Base-by-base conservation (phyloP, 2,797 vertebrate species). In the Cyprinodon diabolis region DNA sequence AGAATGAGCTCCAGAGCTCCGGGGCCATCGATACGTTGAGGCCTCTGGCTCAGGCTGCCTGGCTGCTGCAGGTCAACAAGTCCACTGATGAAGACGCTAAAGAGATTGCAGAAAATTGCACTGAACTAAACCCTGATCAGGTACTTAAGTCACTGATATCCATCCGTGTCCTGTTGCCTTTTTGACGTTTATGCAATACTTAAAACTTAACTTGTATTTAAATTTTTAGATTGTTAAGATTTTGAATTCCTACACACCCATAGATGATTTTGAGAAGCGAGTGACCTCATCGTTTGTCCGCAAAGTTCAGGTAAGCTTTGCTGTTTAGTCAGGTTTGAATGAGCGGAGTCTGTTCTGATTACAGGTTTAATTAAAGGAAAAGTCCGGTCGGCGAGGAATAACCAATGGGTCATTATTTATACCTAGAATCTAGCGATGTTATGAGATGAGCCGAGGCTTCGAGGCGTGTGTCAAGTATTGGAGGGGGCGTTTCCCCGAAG, bases 221-320 rank as follows among this genome's bases (percentile, higher is more conserved):
- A 15, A 55, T 84, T 66, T 78, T 7, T 89, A 99, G 98, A 96
- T 99, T 89, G 96, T 99, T 65, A 99, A 99, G 94, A 98, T 99
- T 85, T 94, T 99, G 69, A 99, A 99, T 85, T 98, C 97, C 0
- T 99, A 99, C 91, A 99, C 98, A 35, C 98, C 98, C 0, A 99
- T 99, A 68, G 98, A 99, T 67, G 97, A 98, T 88, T 99, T 99
- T 81, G 98, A 99, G 94, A 99, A 99, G 93, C 95, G 98, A 68
- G 97, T 99, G 68, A 74, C 96, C 3, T 96, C 97, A 0, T 96
- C 98, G 0, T 99, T 99, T 67, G 98, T 99, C 67, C 97, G 97
- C 57, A 99, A 98, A 91, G 97, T 99, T 73, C 98, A 99, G 96
- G 98, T 98, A 84, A 93, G 91, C 55, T 47, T 45, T 23, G 0